Conservation (phyloP, 2,888 invertebrate species). For the Drosophila nr. perissopoda region DNA sequence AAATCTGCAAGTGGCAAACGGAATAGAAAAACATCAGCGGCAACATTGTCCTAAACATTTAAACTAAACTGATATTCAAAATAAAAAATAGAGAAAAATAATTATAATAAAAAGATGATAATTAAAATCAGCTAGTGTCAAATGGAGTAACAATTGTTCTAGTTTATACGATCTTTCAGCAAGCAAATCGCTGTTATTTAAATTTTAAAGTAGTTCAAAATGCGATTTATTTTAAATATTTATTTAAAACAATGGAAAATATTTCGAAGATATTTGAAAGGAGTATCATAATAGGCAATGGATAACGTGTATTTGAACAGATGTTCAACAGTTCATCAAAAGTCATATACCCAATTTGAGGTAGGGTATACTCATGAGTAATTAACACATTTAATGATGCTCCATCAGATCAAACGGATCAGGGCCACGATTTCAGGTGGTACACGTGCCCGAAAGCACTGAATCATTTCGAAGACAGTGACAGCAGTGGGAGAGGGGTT, state of each 20-base stretch:
- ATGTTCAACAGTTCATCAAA: not conserved
- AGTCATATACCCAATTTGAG: not conserved
- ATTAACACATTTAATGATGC: constrained; percentile 42
- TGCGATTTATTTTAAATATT: not conserved
- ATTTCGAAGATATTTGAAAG: not conserved
- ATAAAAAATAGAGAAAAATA: not conserved
- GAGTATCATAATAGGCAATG: not conserved
- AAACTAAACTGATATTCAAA: not conserved
- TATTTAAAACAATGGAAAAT: not conserved
- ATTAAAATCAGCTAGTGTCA: constrained; percentile 11
- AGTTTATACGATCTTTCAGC: not conserved
- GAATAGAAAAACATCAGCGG: not conserved
- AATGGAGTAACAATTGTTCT: not conserved
- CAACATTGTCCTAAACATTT: not conserved
- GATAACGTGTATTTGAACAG: not conserved
- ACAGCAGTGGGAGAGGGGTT: not conserved
- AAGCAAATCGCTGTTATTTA: not conserved
- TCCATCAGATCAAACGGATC: constrained; percentile 38
- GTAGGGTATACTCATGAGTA: constrained; percentile 17
- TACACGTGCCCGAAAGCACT: constrained; percentile 33
- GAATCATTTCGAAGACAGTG: constrained; percentile 27
- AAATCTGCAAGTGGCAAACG: not conserved
- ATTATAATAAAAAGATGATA: constrained; percentile 3
- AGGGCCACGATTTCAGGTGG: constrained; percentile 48
- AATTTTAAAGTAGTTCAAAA: not conserved